A percentile compares a stretch with the other conserved stretches of the same genome.
These are phyloP conservation scores for Champsocephalus gunnari DNA, from an alignment of 2,797 vertebrate genomes.

Conservation along the genomic window DNA sequence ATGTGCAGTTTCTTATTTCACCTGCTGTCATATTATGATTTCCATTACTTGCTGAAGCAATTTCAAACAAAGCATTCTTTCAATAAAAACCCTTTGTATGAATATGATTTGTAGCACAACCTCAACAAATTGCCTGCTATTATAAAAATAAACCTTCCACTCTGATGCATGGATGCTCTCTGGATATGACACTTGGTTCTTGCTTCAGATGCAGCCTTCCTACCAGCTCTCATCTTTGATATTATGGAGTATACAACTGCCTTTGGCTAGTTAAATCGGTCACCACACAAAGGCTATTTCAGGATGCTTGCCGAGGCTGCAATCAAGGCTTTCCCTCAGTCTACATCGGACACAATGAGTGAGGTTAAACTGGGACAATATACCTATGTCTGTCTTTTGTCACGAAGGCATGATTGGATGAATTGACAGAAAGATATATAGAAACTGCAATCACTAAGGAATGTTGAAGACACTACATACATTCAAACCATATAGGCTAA, in stretches of 20 bases:
- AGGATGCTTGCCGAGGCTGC: conserved; percentile 55
- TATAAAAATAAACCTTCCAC: conserved; percentile 47
- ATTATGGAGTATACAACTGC: conserved; percentile 62
- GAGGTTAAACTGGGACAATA: conserved; percentile 20
- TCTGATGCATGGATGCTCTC: conserved; percentile 49
- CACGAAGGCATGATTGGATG: not conserved
- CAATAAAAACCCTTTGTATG: conserved; percentile 30
- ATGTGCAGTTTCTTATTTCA: conserved; percentile 54
- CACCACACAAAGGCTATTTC: conserved; percentile 54
- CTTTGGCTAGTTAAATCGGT: conserved; percentile 63
- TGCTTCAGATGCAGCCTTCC: conserved; percentile 42
- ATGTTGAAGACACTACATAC: not conserved
- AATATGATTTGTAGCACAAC: conserved; percentile 46
- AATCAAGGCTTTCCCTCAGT: conserved; percentile 25
- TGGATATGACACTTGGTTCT: conserved; percentile 41
- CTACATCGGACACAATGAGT: conserved; percentile 42
- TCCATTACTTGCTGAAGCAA: conserved; percentile 45
- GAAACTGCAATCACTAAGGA: not conserved
- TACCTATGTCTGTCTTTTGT: conserved; percentile 13
- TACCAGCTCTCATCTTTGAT: conserved; percentile 65
- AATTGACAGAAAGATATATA: not conserved
- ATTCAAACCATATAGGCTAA: not conserved
- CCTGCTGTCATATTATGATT: conserved; percentile 54
- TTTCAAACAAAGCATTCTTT: conserved; percentile 52
- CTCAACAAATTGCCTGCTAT: conserved; percentile 59